Percentiles rank a stretch among this genome's conserved stretches.
Conservation (phyloP, 2,888 invertebrate genomes). For the Herminia tarsipennalis region DNA sequence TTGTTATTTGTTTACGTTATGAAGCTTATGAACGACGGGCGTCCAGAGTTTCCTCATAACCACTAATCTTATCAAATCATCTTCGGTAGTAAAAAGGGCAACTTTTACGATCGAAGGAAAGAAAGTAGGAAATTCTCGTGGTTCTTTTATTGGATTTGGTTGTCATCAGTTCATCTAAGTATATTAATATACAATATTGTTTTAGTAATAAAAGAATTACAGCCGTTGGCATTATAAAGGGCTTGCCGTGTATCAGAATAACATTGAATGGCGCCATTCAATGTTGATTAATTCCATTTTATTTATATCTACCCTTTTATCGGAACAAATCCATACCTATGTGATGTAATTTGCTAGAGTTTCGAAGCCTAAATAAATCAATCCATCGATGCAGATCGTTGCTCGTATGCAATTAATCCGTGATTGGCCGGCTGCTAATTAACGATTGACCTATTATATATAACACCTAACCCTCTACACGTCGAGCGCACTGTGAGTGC, state of each 20-base stretch:
- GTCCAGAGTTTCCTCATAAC: constrained; percentile 30
- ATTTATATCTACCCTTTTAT: too few species aligned
- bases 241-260: too few species aligned
- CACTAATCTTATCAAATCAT: constrained; percentile 41
- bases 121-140: constrained; percentile 10
- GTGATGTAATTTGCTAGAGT: too few species aligned
- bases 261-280: too few species aligned
- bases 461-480: neutral
- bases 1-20: constrained; percentile 39
- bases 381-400: neutral
- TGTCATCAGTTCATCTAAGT: too few species aligned
- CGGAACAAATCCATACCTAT: too few species aligned
- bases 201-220: too few species aligned
- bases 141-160: neutral
- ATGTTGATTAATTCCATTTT: too few species aligned
- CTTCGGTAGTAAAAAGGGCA: constrained; percentile 25
- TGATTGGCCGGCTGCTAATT: constrained; percentile 20
- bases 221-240: too few species aligned
- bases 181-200: too few species aligned
- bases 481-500: neutral
- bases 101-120: constrained; percentile 25
- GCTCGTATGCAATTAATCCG: constrained; percentile 6
- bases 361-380: too few species aligned
- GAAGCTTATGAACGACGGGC: constrained; percentile 25
- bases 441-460: constrained; percentile 15